Evolutionary conservation across 2,888 invertebrate species (phyloP).

Genomic region (Eudasyphora cyanicolor): DNA sequence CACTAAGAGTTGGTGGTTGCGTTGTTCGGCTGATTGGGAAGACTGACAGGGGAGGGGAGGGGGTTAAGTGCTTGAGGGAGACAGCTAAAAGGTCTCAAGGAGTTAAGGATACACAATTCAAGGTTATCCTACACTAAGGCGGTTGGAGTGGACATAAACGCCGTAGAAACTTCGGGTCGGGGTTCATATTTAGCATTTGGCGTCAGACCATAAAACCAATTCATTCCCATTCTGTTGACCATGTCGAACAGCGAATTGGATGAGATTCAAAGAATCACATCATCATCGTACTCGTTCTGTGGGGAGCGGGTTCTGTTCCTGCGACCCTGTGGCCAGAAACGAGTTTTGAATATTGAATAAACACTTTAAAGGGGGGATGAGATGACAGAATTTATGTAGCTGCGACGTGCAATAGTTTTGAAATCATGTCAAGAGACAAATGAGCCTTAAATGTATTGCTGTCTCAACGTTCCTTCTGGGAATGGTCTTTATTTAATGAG

Average conservation of each 20-base stretch:
- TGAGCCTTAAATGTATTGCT: no score
- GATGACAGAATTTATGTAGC: no score
- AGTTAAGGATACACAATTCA: conserved; percentile 30
- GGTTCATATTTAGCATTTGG: neutral
- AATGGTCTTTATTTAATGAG: no score
- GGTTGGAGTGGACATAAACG: neutral
- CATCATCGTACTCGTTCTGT: neutral
- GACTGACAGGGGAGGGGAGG: neutral
- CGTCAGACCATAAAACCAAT: neutral
- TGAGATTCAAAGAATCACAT: no score
- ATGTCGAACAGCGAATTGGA: neutral
- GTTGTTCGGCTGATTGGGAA: neutral
- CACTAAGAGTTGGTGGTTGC: neutral
- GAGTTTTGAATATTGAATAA: no score
- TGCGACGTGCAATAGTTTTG: no score
- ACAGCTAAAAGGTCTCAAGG: neutral
- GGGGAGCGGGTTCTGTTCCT: neutral
- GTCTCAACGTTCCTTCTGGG: no score
- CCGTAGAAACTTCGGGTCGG: neutral
- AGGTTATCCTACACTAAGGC: conserved; percentile 27
- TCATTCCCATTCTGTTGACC: neutral
- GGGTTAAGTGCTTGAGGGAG: neutral
- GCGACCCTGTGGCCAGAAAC: no score
- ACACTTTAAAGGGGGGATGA: no score
- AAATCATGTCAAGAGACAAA: no score